These are phyloP conservation scores for Trichonephila inaurata DNA, from an alignment of 1,140 invertebrate species.

Conservation along the genomic window DNA sequence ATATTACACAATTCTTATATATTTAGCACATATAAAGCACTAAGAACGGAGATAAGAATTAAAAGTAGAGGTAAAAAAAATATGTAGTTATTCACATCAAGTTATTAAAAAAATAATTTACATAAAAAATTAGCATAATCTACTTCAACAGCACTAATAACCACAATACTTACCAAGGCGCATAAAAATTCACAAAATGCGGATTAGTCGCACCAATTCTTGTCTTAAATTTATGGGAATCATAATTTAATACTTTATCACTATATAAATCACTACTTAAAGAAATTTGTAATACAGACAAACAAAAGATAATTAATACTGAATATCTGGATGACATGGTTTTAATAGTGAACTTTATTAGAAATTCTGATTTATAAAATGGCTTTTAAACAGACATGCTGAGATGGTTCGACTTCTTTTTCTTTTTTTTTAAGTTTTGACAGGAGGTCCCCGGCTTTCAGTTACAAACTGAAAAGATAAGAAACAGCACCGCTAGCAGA, in stretches of 20 bases:
- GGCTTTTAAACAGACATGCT: background rate
- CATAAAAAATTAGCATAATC: too few species aligned
- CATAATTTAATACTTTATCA: slow-evolving; percentile 72
- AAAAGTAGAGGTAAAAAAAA: too few species aligned
- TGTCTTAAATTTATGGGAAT: slow-evolving; percentile 57
- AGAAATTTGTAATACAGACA: slow-evolving; percentile 16
- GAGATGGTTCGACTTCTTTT: too few species aligned
- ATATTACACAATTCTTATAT: too few species aligned
- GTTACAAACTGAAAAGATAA: background rate
- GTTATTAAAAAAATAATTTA: too few species aligned
- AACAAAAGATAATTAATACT: background rate
- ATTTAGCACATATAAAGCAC: too few species aligned
- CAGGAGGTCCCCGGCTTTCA: background rate
- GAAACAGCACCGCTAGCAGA: too few species aligned
- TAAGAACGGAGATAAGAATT: too few species aligned
- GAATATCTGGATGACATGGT: background rate
- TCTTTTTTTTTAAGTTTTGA: background rate
- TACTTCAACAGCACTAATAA: too few species aligned
- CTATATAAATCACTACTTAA: slow-evolving; percentile 68
- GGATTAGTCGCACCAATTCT: slow-evolving; percentile 45
- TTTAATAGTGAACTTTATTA: background rate
- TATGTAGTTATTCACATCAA: too few species aligned
- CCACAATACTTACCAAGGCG: slow-evolving; percentile 77
- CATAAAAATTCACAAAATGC: slow-evolving; percentile 79
- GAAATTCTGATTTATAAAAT: background rate